Evolutionary conservation across 1,140 invertebrate species (phyloP), one percentile per base, ranked within the genome.

Genomic region (Megathymus violae): DNA sequence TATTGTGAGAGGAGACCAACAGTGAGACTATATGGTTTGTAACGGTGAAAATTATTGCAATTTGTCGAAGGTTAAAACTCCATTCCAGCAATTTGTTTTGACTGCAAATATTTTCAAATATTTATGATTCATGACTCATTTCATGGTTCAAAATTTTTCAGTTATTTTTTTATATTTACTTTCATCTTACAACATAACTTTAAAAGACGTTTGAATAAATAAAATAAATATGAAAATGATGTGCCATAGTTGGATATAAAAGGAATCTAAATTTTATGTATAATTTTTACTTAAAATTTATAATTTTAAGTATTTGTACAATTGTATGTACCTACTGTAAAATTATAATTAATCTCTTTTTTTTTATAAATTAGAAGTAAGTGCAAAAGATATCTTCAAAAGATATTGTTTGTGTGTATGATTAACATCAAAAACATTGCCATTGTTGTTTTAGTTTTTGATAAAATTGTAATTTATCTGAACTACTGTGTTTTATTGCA

Each of bases 381-480:
- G n/a, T n/a, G 19, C 17, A 60, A 13, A 40, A 15, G 10, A 70
- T 74, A 72, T 84, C 78, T 84, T 78, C 13, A 73, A 81, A 83
- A 83, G 74, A 74, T 78, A 74, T 73, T 71, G 65, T 77, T 71
- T 71, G 65, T 67, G 52, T n/a, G n/a, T n/a, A n/a, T 68, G 62
- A 60, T 68, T 64, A 64, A 50, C 58, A 64, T 69, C 72, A 78
- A 77, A 77, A 64, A 67, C 64, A 72, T 81, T 81, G 78, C 76
- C 78, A 81, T 81, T 81, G 78, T 81, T 83, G 73, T 74, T 76
- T 74, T 74, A 77, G 73, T 77, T 78, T 78, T 75, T 67, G 70
- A 79, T 71, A 77, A 84, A 76, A 84, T 80, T 80, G 80, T 82
- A 73, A 72, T 80, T 80, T 77, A 77, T 76, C 76, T 62, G 43